Percentiles rank a stretch among this genome's conserved stretches.
Evolutionary conservation across 2,888 invertebrate genomes (phyloP).

Genomic region (Geophilus truncorum): DNA sequence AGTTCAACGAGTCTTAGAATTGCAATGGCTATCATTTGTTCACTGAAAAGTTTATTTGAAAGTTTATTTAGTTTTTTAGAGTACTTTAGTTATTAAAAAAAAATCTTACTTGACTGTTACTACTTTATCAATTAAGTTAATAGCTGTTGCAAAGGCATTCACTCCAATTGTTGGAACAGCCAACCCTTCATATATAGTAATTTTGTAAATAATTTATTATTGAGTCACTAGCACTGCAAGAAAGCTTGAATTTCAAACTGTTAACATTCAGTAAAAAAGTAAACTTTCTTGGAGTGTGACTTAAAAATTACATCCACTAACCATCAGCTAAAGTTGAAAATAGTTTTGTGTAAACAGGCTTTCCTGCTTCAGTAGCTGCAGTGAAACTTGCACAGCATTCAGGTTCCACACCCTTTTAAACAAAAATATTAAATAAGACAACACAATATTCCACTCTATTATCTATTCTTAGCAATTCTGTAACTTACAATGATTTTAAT

Average conservation of each 20-base stretch:
- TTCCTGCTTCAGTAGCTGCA: conserved; percentile 63
- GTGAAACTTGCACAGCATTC: conserved; percentile 85
- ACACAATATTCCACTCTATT: no score
- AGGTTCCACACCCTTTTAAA: conserved; percentile 82
- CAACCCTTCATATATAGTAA: no score
- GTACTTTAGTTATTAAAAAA: background rate
- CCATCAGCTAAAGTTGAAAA: conserved; percentile 80
- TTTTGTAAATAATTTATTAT: no score
- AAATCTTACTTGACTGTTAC: conserved; percentile 65
- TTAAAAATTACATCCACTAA: no score
- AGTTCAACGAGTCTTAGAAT: conserved; percentile 72
- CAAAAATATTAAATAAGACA: no score
- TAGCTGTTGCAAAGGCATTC: conserved; percentile 73
- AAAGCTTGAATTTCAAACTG: no score
- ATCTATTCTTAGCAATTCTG: no score
- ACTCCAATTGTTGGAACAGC: conserved; percentile 82
- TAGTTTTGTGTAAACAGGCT: conserved; percentile 63
- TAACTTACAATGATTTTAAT: conserved; percentile 83
- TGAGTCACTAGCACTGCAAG: no score
- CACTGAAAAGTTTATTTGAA: conserved; percentile 42
- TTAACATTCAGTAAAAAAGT: no score
- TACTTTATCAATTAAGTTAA: conserved; percentile 68
- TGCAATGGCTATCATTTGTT: conserved; percentile 74
- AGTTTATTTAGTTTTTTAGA: background rate
- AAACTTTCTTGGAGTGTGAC: no score